Evolutionary conservation across 2,113 vertebrate species (phyloP), one percentile per base, ranked within the genome.

Genomic region (Abramis brama): DNA sequence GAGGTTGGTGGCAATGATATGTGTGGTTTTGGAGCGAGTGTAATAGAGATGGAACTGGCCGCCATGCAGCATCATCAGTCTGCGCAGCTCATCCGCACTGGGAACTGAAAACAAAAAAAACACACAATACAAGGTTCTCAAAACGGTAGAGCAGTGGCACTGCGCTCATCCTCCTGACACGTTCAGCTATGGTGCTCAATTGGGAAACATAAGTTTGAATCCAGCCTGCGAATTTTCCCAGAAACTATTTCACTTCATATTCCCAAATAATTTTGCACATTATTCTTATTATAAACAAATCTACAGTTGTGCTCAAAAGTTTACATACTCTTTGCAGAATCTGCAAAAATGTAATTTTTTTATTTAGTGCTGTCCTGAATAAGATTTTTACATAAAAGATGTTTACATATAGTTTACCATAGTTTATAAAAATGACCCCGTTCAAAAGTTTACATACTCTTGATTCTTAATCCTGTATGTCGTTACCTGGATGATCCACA

Each of bases 11-110:
- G 98, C 96, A 84, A 99, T 97, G 91, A 99, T 97, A 91, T 99
- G 98, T 60, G 98, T 99, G 92, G 97, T 99, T 94, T 97, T 98
- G 86, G 96, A 97, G 90, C 95, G 96, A 17, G 97, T 97, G 92
- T 98, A 99, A 91, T 99, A 99, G 25, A 96, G 50, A 70, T 99
- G 97, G 90, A 97, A 99, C 83, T 99, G 98, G 36, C 98, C 98
- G 33, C 98, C 98, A 74, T 99, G 98, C 87, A 98, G 91, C 96
- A 98, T 97, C 97, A 99, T 99, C 80, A 99, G 92, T 85, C 94
- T 94, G 85, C 97, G 97, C 74, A 99, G 94, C 89, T 99, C 97
- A 85, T 98, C 97, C 89, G 97, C 97, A 91, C 96, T 97, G 64
- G 98, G 98, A 68, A 98, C 98, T 99, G 88, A 80, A 88, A 7